Evolutionary conservation across 2,797 vertebrate genomes (phyloP).

Genomic region (Sebastes oblongus): DNA sequence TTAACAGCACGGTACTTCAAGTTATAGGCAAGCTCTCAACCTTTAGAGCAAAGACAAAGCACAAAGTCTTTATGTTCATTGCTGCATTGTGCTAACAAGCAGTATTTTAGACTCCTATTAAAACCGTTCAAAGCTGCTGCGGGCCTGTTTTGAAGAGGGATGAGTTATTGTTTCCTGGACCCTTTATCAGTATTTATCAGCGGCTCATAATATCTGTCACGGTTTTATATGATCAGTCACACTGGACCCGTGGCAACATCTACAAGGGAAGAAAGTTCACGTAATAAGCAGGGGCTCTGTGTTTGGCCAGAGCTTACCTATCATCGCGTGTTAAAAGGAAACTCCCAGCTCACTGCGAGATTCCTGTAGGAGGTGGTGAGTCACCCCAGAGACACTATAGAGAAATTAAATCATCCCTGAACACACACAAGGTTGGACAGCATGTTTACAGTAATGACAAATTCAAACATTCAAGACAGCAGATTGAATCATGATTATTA

Average conservation of each 20-base stretch:
- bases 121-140: conserved; percentile 12
- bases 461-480: neutral
- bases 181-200: neutral
- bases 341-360: neutral
- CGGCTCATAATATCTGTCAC: neutral
- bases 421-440: neutral
- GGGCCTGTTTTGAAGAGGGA: neutral
- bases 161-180: neutral
- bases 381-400: neutral
- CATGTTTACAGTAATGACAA: neutral
- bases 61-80: neutral
- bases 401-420: neutral
- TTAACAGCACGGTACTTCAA: neutral
- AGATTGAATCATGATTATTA: neutral
- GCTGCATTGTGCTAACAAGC: neutral
- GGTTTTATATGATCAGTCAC: neutral
- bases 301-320: neutral
- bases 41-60: neutral
- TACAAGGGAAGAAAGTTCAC: conserved; percentile 18
- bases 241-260: neutral
- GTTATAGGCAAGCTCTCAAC: neutral
- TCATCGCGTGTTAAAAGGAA: neutral
- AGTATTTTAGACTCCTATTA: neutral
- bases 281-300: neutral
- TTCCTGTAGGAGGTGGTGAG: neutral